Base-by-base conservation (phyloP, 2,888 invertebrate species). In the Tethea ocularis region DNA sequence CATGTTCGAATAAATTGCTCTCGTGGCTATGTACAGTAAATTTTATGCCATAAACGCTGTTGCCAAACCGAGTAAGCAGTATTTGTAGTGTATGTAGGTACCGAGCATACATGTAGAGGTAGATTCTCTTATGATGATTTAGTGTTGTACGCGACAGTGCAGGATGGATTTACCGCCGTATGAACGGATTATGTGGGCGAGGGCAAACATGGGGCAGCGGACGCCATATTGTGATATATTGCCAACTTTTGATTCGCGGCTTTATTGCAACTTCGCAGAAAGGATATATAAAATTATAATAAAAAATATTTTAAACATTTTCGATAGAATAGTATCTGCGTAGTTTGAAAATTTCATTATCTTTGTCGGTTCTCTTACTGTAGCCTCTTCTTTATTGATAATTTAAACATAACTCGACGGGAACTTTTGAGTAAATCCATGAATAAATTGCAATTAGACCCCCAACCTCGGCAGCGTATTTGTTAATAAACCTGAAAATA, bases 121-220 rank as follows among this genome's bases (percentile, higher is more conserved):
- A 88, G 91, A 89, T 92, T 91, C 92, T 89, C 91, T 92, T 91
- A 93, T 92, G 91, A 91, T 92, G 92, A 93, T 93, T 92, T 93
- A 93, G 87, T 86, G 78, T 72, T 77, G 87, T 80, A 75, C 86
- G 87, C 89, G 89, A 90, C 91, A 89, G 81, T 82, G 84, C 72
- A 82, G 87, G 92, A 93, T 91, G 92, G 91, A 93, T 93, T 93
- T 93, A 93, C 91, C 83, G 91, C 82, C 88, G 86, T 86, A 91
- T 87, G 88, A 92, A 90, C 88, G 92, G 92, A 92, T 93, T 93
- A 93, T 90, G 92, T 93, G 92, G 92, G 92, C 91, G 91, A 91
- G 87, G 84, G 92, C 91, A 93, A 93, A 93, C 91, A 91, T 87
- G 89, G 88, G 89, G 87, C 89, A 88, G 85, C 86, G 88, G 82